Evolutionary conservation across 2,113 vertebrate genomes (phyloP).

Genomic region (Brachionichthys hirsutus): DNA sequence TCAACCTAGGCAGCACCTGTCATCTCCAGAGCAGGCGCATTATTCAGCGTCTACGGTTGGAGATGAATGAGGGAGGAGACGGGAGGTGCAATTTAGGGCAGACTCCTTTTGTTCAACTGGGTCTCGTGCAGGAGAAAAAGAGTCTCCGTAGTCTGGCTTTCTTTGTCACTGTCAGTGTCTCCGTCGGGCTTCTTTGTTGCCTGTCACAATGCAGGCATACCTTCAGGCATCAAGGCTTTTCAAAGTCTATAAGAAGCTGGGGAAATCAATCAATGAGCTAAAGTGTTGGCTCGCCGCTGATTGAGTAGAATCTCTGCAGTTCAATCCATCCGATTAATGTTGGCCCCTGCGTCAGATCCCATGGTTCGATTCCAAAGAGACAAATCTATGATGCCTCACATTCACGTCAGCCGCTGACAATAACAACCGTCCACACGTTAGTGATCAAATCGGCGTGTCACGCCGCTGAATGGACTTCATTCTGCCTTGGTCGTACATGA

Average conservation of each 20-base stretch:
- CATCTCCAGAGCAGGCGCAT: constrained; percentile 26
- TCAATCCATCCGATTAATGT: constrained; percentile 58
- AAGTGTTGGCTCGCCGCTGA: constrained; percentile 61
- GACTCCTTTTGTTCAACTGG: constrained; percentile 15
- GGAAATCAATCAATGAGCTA: constrained; percentile 62
- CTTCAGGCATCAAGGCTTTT: constrained; percentile 35
- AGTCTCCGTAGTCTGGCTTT: background rate
- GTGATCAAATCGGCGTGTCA: too few species aligned
- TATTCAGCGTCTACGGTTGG: constrained; percentile 25
- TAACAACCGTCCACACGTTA: too few species aligned
- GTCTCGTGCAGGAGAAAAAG: constrained; percentile 12
- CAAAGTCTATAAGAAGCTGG: constrained; percentile 41
- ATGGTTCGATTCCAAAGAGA: constrained; percentile 38
- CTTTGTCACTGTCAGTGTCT: constrained; percentile 16
- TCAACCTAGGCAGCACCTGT: constrained; percentile 25
- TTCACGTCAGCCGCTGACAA: too few species aligned
- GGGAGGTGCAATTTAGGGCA: constrained; percentile 7
- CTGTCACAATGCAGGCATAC: constrained; percentile 35
- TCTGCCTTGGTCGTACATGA: constrained; percentile 38
- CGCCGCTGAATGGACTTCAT: constrained; percentile 14
- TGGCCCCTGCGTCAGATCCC: constrained; percentile 33
- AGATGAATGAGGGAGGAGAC: constrained; percentile 7
- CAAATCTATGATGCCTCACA: constrained; percentile 51
- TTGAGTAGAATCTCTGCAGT: constrained; percentile 51
- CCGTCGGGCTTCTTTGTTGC: background rate